Conservation (phyloP, 2,888 invertebrate species). For the Cinara cedri region DNA sequence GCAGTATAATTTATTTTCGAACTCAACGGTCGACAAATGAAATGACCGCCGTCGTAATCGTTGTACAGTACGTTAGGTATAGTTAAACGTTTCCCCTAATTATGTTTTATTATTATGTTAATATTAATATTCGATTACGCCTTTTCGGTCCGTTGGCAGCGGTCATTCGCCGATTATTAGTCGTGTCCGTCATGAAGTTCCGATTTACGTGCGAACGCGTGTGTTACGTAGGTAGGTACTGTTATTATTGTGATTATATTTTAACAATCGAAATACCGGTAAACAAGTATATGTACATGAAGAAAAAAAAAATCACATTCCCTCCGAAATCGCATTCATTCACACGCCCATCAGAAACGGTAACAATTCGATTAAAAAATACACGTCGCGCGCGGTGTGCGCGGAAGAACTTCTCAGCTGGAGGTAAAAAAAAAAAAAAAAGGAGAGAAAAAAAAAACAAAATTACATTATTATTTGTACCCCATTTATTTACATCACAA, state of each 20-base stretch:
- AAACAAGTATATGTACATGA: neutral
- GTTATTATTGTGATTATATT: neutral
- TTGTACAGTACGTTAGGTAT: neutral
- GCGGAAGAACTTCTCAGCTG: constrained; percentile 47
- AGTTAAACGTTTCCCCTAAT: neutral
- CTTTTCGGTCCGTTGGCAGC: constrained; percentile 22
- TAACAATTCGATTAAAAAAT: constrained; percentile 45
- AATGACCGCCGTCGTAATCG: neutral
- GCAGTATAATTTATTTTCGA: too few species aligned
- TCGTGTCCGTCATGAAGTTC: constrained; percentile 18
- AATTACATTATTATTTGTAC: constrained; percentile 51
- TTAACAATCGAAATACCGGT: constrained; percentile 36
- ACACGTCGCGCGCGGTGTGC: neutral
- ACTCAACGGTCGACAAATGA: too few species aligned
- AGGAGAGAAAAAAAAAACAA: constrained; percentile 12
- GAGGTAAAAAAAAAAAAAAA: constrained; percentile 18
- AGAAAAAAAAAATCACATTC: neutral
- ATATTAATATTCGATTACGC: constrained; percentile 4
- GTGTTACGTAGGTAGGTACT: too few species aligned
- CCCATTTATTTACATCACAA: constrained; percentile 50
- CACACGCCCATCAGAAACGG: constrained; percentile 42
- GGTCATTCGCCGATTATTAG: constrained; percentile 48
- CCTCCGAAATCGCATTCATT: neutral
- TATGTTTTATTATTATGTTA: neutral
- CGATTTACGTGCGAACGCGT: neutral